Percentiles rank a stretch among this genome's conserved stretches.
phyloP scores from a whole-genome alignment of 2,888 invertebrate species.

The Halocaridina rubra region DNA sequence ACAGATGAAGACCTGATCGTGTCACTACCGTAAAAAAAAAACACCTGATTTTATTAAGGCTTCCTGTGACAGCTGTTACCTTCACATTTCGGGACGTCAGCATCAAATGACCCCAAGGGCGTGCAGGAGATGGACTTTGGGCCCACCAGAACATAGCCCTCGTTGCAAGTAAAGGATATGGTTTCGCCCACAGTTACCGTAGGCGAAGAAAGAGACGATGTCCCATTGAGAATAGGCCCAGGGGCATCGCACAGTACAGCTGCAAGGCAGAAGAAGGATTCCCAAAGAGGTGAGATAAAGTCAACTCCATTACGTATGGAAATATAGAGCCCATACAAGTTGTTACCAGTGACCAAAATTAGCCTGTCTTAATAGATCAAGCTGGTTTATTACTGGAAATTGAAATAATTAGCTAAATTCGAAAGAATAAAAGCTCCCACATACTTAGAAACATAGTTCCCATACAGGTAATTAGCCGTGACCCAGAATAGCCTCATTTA shows the following conservation, averaged over 20 bases:
- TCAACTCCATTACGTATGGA: not conserved
- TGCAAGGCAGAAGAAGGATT: slow-evolving; percentile 16
- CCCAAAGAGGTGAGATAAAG: too few relatives aligned
- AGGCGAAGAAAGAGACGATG: slow-evolving; percentile 31
- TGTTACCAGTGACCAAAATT: too few relatives aligned
- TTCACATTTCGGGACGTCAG: slow-evolving; percentile 78
- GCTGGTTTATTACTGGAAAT: too few relatives aligned
- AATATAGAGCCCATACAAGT: too few relatives aligned
- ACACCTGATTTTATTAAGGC: not conserved
- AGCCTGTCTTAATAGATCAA: too few relatives aligned
- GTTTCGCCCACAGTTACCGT: slow-evolving; percentile 74
- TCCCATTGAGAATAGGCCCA: slow-evolving; percentile 24
- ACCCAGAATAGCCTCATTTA: too few relatives aligned
- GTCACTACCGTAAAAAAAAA: too few relatives aligned
- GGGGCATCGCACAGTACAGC: slow-evolving; percentile 46
- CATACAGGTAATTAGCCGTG: too few relatives aligned
- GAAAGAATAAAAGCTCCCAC: not conserved
- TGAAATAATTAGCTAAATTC: too few relatives aligned
- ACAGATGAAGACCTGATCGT: too few relatives aligned
- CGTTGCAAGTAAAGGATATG: slow-evolving; percentile 79
- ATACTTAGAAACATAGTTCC: too few relatives aligned
- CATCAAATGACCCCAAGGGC: slow-evolving; percentile 83
- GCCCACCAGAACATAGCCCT: slow-evolving; percentile 79
- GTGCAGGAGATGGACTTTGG: slow-evolving; percentile 77
- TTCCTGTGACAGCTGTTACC: slow-evolving; percentile 40